Percentiles rank a stretch among this genome's conserved stretches.
Evolutionary conservation across 2,113 vertebrate species (phyloP).

Genomic region (Orthochromis malagaraziensis): DNA sequence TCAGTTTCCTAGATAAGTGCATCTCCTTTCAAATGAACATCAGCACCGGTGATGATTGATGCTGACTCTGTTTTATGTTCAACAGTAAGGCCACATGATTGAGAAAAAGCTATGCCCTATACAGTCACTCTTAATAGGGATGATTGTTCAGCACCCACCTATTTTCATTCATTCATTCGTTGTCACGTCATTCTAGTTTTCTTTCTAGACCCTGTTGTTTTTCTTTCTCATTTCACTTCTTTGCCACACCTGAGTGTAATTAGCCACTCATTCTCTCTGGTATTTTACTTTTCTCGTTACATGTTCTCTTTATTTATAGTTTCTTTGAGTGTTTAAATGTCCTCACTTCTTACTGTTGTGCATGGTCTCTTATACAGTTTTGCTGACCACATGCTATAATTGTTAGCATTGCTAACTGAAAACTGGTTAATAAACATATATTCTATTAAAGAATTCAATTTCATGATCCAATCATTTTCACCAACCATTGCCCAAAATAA

Average conservation of each 20-base stretch:
- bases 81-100: background rate
- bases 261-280: background rate
- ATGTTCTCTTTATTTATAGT: background rate
- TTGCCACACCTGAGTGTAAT: background rate
- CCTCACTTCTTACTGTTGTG: background rate
- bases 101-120: background rate
- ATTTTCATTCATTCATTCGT: background rate
- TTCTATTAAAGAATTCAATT: background rate
- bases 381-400: background rate
- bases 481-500: background rate
- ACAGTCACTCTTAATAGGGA: background rate
- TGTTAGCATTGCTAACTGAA: background rate
- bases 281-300: background rate
- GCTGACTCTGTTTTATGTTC: background rate
- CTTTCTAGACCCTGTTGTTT: background rate
- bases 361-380: background rate
- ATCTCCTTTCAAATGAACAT: background rate
- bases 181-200: background rate
- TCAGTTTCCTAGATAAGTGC: background rate
- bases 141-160: background rate
- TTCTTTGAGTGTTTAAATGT: background rate
- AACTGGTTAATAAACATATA: background rate
- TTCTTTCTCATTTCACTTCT: background rate
- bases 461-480: background rate
- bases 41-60: background rate